These are phyloP conservation scores for Leptarthrus brevirostris DNA, from an alignment of 2,888 invertebrate genomes.

Conservation along the genomic window DNA sequence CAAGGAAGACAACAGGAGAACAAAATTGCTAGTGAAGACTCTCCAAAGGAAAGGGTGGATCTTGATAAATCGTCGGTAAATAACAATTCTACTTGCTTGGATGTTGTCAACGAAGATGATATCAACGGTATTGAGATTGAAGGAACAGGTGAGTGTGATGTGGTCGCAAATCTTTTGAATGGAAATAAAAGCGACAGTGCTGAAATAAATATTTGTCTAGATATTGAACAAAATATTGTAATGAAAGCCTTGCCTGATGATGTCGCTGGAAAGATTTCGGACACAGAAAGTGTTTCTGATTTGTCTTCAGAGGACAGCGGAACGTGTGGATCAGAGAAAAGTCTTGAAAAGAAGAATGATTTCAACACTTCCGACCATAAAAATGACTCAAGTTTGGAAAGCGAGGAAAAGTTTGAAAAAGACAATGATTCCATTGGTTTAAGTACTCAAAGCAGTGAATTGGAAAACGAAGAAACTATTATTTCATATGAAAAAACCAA, in stretches of 20 bases:
- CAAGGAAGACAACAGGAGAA: neutral
- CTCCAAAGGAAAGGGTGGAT: neutral
- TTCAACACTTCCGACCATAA: too few relatives aligned
- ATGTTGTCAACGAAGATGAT: constrained; percentile 14
- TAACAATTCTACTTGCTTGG: too few relatives aligned
- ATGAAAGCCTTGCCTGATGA: neutral
- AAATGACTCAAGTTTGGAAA: too few relatives aligned
- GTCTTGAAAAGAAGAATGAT: too few relatives aligned
- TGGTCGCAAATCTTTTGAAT: neutral
- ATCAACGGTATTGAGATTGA: neutral
- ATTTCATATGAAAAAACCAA: too few relatives aligned
- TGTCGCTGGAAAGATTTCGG: constrained; percentile 3
- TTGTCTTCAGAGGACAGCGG: constrained; percentile 1
- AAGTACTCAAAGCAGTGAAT: too few relatives aligned
- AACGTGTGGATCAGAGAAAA: neutral
- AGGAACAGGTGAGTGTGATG: neutral
- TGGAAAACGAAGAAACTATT: too few relatives aligned
- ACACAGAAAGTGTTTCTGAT: constrained; percentile 15
- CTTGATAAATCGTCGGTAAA: neutral
- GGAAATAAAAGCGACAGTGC: neutral
- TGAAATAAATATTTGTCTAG: too few relatives aligned
- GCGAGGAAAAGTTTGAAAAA: too few relatives aligned
- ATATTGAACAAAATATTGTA: neutral
- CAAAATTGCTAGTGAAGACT: neutral
- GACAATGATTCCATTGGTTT: too few relatives aligned